These are phyloP conservation scores for Cryptocephalus primarius DNA, from an alignment of 2,888 invertebrate genomes.

Conservation along the genomic window DNA sequence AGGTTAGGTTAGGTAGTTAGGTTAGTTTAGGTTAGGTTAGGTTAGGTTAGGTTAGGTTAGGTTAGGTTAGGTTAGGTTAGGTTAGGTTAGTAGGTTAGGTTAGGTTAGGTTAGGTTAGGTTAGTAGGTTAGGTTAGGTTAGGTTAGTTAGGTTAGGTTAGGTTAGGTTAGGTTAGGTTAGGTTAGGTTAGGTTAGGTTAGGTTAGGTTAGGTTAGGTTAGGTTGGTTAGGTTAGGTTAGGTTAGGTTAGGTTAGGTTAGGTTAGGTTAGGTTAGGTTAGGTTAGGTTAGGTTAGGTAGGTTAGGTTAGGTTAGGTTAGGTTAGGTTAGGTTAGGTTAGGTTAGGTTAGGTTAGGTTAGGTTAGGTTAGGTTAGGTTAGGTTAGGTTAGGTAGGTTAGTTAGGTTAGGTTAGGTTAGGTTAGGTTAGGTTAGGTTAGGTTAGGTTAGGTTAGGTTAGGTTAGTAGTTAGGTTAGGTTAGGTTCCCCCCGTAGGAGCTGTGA, in stretches of 20 bases:
- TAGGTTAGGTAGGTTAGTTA: slow-evolving; percentile 13
- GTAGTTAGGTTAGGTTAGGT: slow-evolving; percentile 1
- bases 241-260: slow-evolving; percentile 14
- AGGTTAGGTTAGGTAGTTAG: slow-evolving; percentile 13
- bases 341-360: slow-evolving; percentile 15
- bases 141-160: slow-evolving; percentile 15
- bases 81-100: slow-evolving; percentile 14
- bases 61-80: slow-evolving; percentile 14
- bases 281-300: slow-evolving; percentile 14
- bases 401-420: slow-evolving; percentile 3
- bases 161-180: slow-evolving; percentile 15
- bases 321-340: slow-evolving; percentile 10
- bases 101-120: slow-evolving; percentile 13
- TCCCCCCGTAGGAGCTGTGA: no score
- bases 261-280: slow-evolving; percentile 14
- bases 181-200: slow-evolving; percentile 14
- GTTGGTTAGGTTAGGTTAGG: slow-evolving; percentile 13
- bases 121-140: slow-evolving; percentile 8
- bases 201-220: slow-evolving; percentile 14
- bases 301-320: slow-evolving; percentile 12
- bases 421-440: slow-evolving; percentile 3
- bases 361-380: slow-evolving; percentile 13
- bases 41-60: slow-evolving; percentile 13
- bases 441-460: slow-evolving; percentile 17
- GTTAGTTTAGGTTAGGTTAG: slow-evolving; percentile 14